Percentiles rank a stretch among this genome's conserved stretches.
Conservation (phyloP, 2,113 vertebrate species). For the Xenotilapia caudafasciata region DNA sequence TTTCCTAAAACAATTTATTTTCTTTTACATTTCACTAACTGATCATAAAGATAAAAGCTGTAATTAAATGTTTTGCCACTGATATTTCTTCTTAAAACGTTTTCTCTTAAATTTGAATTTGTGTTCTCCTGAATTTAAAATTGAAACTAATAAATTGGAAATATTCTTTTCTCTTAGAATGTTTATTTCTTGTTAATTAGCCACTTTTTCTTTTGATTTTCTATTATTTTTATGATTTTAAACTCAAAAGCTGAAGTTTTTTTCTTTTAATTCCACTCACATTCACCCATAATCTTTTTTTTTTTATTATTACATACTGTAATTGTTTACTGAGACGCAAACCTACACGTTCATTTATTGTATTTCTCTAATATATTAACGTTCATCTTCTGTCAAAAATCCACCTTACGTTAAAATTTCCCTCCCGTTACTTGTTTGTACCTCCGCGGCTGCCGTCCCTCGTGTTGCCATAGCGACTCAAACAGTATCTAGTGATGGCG, state of each 20-base stretch:
- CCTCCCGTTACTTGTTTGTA: background rate
- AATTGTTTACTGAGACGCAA: background rate
- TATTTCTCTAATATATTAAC: background rate
- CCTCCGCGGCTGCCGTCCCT: background rate
- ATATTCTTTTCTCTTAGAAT: background rate
- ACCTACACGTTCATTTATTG: background rate
- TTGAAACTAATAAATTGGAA: background rate
- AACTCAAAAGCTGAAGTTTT: background rate
- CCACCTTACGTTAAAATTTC: background rate
- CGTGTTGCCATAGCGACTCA: constrained; percentile 6
- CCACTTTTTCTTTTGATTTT: background rate
- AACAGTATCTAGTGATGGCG: background rate
- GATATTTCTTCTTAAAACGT: background rate
- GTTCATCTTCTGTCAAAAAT: accelerated
- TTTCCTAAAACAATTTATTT: background rate
- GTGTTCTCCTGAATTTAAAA: background rate
- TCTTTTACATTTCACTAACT: background rate
- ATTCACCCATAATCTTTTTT: background rate
- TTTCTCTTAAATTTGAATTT: background rate
- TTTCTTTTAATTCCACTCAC: background rate
- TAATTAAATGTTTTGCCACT: background rate
- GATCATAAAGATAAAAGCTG: background rate
- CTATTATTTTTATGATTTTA: background rate
- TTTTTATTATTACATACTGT: background rate
- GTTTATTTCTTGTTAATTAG: background rate